These are phyloP conservation scores for Cuniculus paca DNA, from an alignment of 2,797 vertebrate genomes.

Conservation along the genomic window DNA sequence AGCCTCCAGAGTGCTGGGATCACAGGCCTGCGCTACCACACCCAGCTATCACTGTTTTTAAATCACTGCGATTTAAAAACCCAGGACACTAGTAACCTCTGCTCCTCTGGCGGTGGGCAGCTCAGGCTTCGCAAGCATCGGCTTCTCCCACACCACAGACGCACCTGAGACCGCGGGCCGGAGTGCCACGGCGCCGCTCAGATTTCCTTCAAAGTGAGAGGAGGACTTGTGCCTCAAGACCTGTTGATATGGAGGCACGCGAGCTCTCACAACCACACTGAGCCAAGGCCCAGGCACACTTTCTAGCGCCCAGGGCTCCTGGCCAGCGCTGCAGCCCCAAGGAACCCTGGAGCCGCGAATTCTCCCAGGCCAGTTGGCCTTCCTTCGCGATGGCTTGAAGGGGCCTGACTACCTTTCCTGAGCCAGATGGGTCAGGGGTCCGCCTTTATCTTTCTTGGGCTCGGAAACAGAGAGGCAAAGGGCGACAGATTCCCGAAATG, in stretches of 20 bases:
- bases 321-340: neutral
- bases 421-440: neutral
- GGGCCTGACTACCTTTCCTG: too few species aligned
- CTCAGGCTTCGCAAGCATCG: neutral
- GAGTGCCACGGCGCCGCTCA: accelerated
- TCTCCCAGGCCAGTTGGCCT: neutral
- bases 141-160: neutral
- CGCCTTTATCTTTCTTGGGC: neutral
- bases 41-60: neutral
- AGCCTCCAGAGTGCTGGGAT: neutral
- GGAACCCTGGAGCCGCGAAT: neutral
- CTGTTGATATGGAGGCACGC: neutral
- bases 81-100: neutral
- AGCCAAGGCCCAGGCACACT: neutral
- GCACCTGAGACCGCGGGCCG: neutral
- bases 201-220: neutral
- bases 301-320: neutral
- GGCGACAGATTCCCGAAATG: neutral
- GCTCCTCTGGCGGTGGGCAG: neutral
- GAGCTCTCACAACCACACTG: neutral
- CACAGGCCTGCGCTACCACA: neutral
- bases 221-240: neutral
- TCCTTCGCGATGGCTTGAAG: neutral
- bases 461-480: conserved; percentile 3
- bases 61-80: conserved; percentile 75